Percentiles rank a stretch among this genome's conserved stretches.
These are phyloP conservation scores for Cyclina sinensis DNA, from an alignment of 1,140 invertebrate genomes.

Conservation along the genomic window DNA sequence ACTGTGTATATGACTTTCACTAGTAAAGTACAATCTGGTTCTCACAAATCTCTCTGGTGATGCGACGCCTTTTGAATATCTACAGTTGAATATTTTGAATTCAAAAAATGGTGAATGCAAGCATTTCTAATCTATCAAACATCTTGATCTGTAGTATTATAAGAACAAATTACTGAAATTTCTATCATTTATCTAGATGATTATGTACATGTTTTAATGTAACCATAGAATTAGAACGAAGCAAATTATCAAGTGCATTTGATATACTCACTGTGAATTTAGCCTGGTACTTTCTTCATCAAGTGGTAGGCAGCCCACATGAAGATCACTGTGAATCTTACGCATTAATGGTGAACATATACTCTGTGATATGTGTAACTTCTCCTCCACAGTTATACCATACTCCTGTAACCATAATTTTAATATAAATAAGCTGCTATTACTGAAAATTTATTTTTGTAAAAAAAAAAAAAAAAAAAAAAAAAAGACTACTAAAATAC, in stretches of 20 bases:
- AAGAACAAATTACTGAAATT: too few relatives aligned
- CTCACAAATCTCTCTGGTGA: conserved; percentile 99
- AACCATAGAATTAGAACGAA: too few relatives aligned
- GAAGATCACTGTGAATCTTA: conserved; percentile 98
- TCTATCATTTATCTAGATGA: too few relatives aligned
- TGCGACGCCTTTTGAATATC: conserved; percentile 99
- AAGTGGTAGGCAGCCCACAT: conserved; percentile 95
- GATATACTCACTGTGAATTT: conserved; percentile 94
- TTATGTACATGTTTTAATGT: too few relatives aligned
- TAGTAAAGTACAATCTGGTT: conserved; percentile 99
- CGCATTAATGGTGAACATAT: conserved; percentile 98
- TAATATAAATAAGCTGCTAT: too few relatives aligned
- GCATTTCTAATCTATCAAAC: too few relatives aligned
- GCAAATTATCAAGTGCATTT: too few relatives aligned
- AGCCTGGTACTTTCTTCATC: conserved; percentile 91
- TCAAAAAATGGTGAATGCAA: too few relatives aligned
- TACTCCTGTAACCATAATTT: conserved; percentile 97
- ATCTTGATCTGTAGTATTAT: too few relatives aligned
- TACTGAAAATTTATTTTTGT: not conserved
- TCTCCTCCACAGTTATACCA: conserved; percentile 97
- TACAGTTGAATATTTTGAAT: conserved; percentile 86
- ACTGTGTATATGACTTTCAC: conserved; percentile 99
- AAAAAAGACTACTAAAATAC: too few relatives aligned
- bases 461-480: too few relatives aligned
- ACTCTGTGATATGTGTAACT: conserved; percentile 98